Conservation (phyloP, 2,797 vertebrate genomes). For the Gobionotothen gibberifrons region DNA sequence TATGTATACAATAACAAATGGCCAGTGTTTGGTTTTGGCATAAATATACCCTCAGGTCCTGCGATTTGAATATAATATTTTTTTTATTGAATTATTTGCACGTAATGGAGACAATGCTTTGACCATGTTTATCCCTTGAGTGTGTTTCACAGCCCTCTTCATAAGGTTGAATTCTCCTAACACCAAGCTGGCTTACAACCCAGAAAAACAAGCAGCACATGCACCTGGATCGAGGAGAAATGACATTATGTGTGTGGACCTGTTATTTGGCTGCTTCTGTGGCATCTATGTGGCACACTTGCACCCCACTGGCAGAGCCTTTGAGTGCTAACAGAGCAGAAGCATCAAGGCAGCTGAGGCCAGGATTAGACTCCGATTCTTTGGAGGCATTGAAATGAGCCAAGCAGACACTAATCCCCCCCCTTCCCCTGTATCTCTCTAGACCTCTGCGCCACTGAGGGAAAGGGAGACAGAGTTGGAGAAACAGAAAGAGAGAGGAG, state of each 20-base stretch:
- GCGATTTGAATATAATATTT: background rate
- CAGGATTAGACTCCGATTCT: constrained; percentile 73
- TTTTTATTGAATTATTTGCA: constrained; percentile 18
- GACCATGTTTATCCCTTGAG: constrained; percentile 38
- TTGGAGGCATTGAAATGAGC: constrained; percentile 70
- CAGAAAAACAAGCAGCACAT: constrained; percentile 34
- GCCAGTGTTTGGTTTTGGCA: background rate
- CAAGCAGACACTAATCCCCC: constrained; percentile 74
- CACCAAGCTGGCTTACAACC: constrained; percentile 47
- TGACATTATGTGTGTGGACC: constrained; percentile 63
- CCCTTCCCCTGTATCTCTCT: constrained; percentile 47
- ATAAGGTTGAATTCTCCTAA: constrained; percentile 38
- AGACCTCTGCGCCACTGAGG: constrained; percentile 56
- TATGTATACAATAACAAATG: background rate
- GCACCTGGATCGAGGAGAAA: constrained; percentile 69
- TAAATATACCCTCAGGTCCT: constrained; percentile 8
- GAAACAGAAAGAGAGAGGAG: background rate
- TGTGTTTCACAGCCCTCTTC: constrained; percentile 39
- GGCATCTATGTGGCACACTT: constrained; percentile 49
- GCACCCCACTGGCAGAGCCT: constrained; percentile 55
- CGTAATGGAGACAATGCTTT: background rate
- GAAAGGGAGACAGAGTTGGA: constrained; percentile 17
- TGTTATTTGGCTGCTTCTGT: constrained; percentile 60
- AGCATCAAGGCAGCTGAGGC: constrained; percentile 65
- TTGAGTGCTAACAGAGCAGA: constrained; percentile 62